These are phyloP conservation scores for Manis javanica DNA, from an alignment of 2,797 vertebrate species.

Conservation along the genomic window DNA sequence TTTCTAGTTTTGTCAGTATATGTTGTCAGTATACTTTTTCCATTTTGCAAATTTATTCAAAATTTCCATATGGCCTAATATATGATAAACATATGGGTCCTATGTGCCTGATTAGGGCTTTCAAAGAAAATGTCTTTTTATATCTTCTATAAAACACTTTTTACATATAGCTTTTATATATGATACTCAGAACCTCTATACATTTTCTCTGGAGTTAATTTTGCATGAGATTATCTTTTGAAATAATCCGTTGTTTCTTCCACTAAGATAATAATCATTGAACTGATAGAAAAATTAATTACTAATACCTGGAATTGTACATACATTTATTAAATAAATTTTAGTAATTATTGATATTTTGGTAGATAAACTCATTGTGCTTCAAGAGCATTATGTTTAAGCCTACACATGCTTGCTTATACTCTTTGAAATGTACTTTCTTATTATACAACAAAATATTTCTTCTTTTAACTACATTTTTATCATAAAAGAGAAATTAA, in stretches of 20 bases:
- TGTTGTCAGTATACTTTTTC: not conserved
- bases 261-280: not conserved
- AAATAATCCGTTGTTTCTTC: not conserved
- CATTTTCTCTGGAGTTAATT: not conserved
- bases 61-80: not conserved
- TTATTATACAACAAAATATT: not conserved
- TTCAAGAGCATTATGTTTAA: not conserved
- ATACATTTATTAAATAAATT: not conserved
- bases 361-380: not conserved
- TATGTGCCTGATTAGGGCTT: not conserved
- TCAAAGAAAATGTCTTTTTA: not conserved
- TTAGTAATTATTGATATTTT: not conserved
- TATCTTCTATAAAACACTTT: not conserved
- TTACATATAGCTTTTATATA: not conserved
- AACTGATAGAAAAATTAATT: not conserved
- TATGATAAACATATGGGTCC: not conserved
- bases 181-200: not conserved
- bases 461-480: not conserved
- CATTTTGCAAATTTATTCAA: not conserved
- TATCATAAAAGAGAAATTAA: not conserved
- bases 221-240: not conserved
- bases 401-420: not conserved
- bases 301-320: not conserved
- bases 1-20: not conserved
- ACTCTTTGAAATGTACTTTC: not conserved